Base-by-base conservation (phyloP, 2,113 vertebrate species). In the Setophaga petechia region DNA sequence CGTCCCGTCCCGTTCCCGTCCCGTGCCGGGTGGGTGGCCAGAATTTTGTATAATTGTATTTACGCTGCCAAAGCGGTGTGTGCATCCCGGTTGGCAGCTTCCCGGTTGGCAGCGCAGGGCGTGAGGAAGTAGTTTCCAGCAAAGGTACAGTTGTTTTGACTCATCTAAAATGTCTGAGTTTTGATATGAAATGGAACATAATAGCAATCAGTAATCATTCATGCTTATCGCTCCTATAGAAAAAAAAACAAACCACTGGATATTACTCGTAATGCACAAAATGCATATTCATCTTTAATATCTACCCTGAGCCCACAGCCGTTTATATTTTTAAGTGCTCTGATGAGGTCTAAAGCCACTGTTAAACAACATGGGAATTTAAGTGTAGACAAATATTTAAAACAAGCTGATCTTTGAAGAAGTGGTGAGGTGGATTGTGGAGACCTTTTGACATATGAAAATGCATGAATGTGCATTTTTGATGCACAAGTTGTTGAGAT, bases 391-490 rank as follows among this genome's bases (percentile, higher is more conserved):
- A 73, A 72, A 57, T 73, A 16, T n/a, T 87, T 88, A n/a, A 46
- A 77, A 74, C 47, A 57, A 81, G 39, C 43, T 6, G 15, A 61
- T 84, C 10, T 9, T 23, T 43, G 54, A 21, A 61, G 63, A 87
- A 80, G 39, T 79, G 62, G 30, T 24, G 6, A 85, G 78, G 81
- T 16, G 30, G 68, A 54, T 62, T 46, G 69, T 37, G 28, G 77
- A 72, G 94, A 94, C 67, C 82, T 90, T 96, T 96, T 94, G 95
- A 89, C 87, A 78, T 69, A 74, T 83, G 63, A 57, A 97, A 96
- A 97, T 59, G 66, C 59, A 41, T 74, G 63, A 85, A 82, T 95
- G 90, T 95, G 94, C 88, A 96, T 97, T 97, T 97, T 79, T 97
- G 76, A 90, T 96, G 79, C 17, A 39, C 76, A 94, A 95, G 77